Conservation (phyloP, 1,140 invertebrate genomes). For the Platyscapa corneri region DNA sequence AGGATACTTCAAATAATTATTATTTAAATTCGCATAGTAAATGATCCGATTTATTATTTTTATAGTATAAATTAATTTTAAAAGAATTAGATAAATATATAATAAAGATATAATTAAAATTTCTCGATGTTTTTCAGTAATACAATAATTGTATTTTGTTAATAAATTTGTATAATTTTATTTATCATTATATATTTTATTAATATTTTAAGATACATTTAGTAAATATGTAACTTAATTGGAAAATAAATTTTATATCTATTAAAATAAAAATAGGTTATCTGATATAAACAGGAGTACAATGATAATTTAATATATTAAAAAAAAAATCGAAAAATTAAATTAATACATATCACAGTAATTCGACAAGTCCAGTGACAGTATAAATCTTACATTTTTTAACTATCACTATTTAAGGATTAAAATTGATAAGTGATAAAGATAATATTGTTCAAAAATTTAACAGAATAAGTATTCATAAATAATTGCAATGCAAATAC, state of each 20-base stretch:
- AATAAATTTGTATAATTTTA: background rate
- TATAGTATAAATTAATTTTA: no score
- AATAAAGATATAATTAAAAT: no score
- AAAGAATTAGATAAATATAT: no score
- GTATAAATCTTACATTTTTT: slow-evolving; percentile 23
- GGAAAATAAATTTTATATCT: background rate
- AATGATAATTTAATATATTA: slow-evolving; percentile 44
- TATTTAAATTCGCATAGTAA: no score
- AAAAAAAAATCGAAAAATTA: slow-evolving; percentile 20
- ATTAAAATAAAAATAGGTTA: background rate
- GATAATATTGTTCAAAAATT: slow-evolving; percentile 62
- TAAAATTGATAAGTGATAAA: slow-evolving; percentile 37
- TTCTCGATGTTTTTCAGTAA: background rate
- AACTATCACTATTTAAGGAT: slow-evolving; percentile 8
- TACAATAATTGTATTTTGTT: background rate
- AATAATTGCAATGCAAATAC: slow-evolving; percentile 55
- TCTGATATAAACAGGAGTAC: background rate
- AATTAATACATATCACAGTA: slow-evolving; percentile 28
- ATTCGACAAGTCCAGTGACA: slow-evolving; percentile 29
- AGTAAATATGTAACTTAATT: background rate
- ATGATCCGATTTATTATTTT: no score
- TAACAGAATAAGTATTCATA: slow-evolving; percentile 62
- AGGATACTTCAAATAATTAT: no score
- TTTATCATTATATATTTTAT: background rate
- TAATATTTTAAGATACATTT: background rate